Percentiles rank a stretch among this genome's conserved stretches.
phyloP scores from a whole-genome alignment of 2,113 vertebrate genomes.

The Tursiops truncatus region DNA sequence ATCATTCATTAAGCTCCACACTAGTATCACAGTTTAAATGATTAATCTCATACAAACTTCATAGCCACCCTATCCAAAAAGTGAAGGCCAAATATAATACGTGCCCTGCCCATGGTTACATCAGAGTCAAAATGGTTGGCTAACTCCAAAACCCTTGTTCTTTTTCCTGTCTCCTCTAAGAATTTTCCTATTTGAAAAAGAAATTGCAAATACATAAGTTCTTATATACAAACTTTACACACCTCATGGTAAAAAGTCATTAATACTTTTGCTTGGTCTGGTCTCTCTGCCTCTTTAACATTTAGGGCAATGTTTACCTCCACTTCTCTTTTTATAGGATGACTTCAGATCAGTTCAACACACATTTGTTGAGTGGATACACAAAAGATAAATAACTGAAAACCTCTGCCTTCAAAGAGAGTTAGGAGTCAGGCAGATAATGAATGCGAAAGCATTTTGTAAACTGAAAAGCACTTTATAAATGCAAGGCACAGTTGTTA shows the following conservation, averaged over 20 bases:
- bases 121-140: not conserved
- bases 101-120: not conserved
- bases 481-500: not conserved
- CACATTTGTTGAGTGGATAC: not conserved
- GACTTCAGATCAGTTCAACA: not conserved
- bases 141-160: slow-evolving; percentile 17
- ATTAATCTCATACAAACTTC: not conserved
- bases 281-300: not conserved
- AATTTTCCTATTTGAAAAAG: slow-evolving; percentile 33
- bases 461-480: slow-evolving; percentile 45
- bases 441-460: slow-evolving; percentile 17
- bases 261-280: not conserved
- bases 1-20: slow-evolving; percentile 16
- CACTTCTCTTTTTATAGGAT: not conserved
- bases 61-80: not conserved
- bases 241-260: not conserved
- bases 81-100: not conserved
- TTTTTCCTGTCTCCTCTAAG: not conserved
- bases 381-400: slow-evolving; percentile 39
- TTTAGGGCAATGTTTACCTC: not conserved
- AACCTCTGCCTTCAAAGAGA: slow-evolving; percentile 11
- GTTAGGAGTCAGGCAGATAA: not conserved
- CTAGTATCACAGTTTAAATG: not conserved
- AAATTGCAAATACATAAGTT: not conserved
- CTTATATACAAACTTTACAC: not conserved